Percentiles rank a stretch among this genome's conserved stretches.
Conservation (phyloP, 2,113 vertebrate genomes). For the Datnioides undecimradiatus region DNA sequence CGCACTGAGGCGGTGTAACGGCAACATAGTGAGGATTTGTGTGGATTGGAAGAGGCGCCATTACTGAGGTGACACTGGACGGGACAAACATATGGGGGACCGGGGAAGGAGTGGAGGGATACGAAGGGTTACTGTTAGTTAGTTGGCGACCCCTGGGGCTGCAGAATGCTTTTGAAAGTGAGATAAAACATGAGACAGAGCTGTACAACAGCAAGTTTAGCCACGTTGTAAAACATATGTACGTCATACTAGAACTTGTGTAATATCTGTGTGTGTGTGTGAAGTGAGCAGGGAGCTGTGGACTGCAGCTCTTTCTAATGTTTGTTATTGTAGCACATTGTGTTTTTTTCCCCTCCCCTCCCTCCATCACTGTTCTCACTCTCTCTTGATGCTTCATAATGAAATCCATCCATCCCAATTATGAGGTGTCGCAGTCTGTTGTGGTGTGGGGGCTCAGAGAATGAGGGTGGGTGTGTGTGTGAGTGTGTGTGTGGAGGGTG, state of each 20-base stretch:
- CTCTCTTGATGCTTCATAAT: slow-evolving; percentile 74
- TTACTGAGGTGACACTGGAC: slow-evolving; percentile 48
- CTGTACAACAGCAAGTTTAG: too few species aligned
- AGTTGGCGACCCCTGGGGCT: not conserved
- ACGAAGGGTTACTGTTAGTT: slow-evolving; percentile 26
- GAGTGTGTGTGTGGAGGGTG: slow-evolving; percentile 7
- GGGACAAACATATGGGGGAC: not conserved
- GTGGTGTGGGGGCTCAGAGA: slow-evolving; percentile 26
- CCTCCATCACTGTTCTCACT: slow-evolving; percentile 54
- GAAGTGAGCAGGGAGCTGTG: slow-evolving; percentile 39
- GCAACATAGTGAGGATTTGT: slow-evolving; percentile 36
- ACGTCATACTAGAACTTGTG: slow-evolving; percentile 25
- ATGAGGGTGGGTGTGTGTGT: slow-evolving; percentile 7
- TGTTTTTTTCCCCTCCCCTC: slow-evolving; percentile 26
- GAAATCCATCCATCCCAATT: slow-evolving; percentile 80
- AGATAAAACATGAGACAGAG: slow-evolving; percentile 24
- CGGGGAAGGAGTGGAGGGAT: not conserved
- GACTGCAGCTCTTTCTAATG: slow-evolving; percentile 53
- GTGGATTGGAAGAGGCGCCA: slow-evolving; percentile 33
- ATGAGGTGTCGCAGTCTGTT: slow-evolving; percentile 70
- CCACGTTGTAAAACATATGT: slow-evolving; percentile 52
- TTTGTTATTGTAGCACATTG: slow-evolving; percentile 74
- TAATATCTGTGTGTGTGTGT: slow-evolving; percentile 20
- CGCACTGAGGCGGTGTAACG: slow-evolving; percentile 25
- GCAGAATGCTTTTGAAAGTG: slow-evolving; percentile 2